Evolutionary conservation across 1,140 invertebrate genomes (phyloP).

Genomic region (Rhyacophila brunnea): DNA sequence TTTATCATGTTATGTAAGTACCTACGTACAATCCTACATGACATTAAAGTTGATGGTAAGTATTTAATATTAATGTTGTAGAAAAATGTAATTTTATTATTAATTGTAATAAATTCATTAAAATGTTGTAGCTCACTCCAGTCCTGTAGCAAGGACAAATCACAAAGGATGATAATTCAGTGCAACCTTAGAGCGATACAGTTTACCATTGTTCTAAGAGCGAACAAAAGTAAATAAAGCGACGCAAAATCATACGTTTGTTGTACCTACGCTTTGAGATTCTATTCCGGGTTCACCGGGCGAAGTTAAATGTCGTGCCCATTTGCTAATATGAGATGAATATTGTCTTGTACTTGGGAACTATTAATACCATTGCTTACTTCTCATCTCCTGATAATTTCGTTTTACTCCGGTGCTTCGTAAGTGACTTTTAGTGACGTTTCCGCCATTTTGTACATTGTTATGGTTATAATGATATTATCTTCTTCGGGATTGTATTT

Average conservation of each 20-base stretch:
- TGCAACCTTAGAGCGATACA: constrained; percentile 27
- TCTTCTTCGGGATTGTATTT: too few species aligned
- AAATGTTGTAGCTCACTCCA: not conserved
- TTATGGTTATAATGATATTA: too few species aligned
- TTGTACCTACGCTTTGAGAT: not conserved
- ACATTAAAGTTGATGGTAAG: too few species aligned
- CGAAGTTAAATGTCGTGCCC: constrained; percentile 10
- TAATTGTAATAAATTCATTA: not conserved
- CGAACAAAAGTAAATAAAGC: constrained; percentile 30
- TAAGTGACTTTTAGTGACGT: too few species aligned
- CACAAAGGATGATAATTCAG: constrained; percentile 33
- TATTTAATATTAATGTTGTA: not conserved
- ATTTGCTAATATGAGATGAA: constrained; percentile 3
- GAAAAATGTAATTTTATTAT: not conserved
- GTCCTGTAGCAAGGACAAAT: constrained; percentile 19
- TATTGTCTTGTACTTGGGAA: too few species aligned
- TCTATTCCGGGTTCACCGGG: constrained; percentile 19
- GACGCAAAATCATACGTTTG: constrained; percentile 24
- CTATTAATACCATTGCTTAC: too few species aligned
- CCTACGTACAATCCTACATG: too few species aligned
- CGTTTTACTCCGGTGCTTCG: too few species aligned
- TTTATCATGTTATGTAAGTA: too few species aligned
- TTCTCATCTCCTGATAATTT: too few species aligned
- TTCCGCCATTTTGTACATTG: too few species aligned
- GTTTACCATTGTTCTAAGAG: constrained; percentile 28